Evolutionary conservation across 1,140 invertebrate genomes (phyloP).

Genomic region (Drosophila carrolli): DNA sequence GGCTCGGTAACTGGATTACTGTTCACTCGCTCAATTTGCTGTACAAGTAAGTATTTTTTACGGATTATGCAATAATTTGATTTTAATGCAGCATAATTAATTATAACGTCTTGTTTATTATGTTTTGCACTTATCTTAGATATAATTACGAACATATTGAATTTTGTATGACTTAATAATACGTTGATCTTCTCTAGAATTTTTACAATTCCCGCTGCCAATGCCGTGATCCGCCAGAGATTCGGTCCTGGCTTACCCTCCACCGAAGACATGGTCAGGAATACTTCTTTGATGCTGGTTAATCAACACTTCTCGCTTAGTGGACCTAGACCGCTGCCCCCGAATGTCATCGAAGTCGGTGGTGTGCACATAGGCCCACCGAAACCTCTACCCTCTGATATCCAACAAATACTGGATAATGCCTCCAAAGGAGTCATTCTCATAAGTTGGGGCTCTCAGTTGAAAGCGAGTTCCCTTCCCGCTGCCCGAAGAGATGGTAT

Average conservation of each 20-base stretch:
- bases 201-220: conserved; percentile 43
- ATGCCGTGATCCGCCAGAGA: conserved; percentile 57
- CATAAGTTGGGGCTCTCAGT: conserved; percentile 90
- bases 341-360: conserved; percentile 88
- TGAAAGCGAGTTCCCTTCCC: conserved; percentile 87
- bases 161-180: too few relatives aligned
- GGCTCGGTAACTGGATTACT: conserved; percentile 84
- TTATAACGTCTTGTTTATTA: not conserved
- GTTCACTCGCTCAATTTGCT: conserved; percentile 66
- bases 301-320: conserved; percentile 88
- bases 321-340: conserved; percentile 86
- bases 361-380: conserved; percentile 87
- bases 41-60: conserved; percentile 55
- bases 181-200: conserved; percentile 10
- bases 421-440: conserved; percentile 89
- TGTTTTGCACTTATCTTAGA: too few relatives aligned
- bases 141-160: too few relatives aligned
- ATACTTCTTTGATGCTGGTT: conserved; percentile 87
- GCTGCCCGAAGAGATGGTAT: conserved; percentile 86
- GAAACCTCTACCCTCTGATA: conserved; percentile 86
- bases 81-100: too few relatives aligned
- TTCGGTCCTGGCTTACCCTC: conserved; percentile 86
- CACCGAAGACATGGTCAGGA: conserved; percentile 86
- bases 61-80: not conserved
- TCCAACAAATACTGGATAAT: conserved; percentile 89